Evolutionary conservation across 2,113 vertebrate species (phyloP).

Genomic region (Rhodinocichla rosea): DNA sequence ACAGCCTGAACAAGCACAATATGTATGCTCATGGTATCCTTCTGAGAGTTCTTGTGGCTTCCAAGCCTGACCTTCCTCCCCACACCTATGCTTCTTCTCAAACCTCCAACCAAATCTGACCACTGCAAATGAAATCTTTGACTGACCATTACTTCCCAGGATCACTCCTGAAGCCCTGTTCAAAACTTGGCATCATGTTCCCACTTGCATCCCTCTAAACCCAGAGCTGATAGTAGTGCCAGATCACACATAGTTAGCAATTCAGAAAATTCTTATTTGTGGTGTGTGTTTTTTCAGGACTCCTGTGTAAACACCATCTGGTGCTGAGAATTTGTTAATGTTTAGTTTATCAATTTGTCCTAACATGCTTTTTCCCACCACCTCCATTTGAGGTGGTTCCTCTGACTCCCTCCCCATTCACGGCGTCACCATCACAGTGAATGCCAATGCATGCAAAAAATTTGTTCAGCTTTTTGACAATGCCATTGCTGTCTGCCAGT

Average conservation of each 20-base stretch:
- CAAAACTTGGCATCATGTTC: not conserved
- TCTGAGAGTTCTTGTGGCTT: not conserved
- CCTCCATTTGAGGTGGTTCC: slow-evolving; percentile 21
- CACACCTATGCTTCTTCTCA: fast-evolving
- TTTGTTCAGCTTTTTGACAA: not conserved
- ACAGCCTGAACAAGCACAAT: not conserved
- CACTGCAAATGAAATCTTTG: not conserved
- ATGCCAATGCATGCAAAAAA: not conserved
- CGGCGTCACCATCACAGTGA: fast-evolving
- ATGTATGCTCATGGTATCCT: not conserved
- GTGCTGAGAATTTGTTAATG: slow-evolving; percentile 31
- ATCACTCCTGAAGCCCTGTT: not conserved
- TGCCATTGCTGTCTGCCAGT: not conserved
- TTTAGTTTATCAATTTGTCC: slow-evolving; percentile 53
- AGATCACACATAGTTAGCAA: slow-evolving; percentile 23
- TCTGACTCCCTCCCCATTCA: not conserved
- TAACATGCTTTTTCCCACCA: slow-evolving; percentile 15
- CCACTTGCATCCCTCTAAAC: not conserved
- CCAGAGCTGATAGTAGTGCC: not conserved
- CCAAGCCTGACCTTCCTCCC: not conserved
- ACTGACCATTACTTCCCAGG: not conserved
- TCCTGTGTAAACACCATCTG: slow-evolving; percentile 55
- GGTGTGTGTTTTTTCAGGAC: slow-evolving; percentile 12
- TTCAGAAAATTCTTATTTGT: slow-evolving; percentile 58
- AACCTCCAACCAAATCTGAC: not conserved